Base-by-base conservation (phyloP, 2,888 invertebrate genomes). In the Orchesella flavescens region DNA sequence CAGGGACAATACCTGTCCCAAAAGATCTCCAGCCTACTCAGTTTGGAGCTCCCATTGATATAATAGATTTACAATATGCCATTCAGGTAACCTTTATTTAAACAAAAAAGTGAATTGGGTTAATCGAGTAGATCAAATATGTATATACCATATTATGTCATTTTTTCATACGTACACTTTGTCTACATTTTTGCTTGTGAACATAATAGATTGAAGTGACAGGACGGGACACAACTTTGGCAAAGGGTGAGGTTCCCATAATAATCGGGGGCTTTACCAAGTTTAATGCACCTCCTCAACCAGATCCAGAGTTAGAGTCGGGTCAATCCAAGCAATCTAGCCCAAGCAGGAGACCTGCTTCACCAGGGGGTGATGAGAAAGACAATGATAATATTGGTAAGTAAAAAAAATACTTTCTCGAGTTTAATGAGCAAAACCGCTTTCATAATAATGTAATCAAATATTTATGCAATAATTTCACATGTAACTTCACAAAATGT, bases 1-100 rank as follows among this genome's bases (percentile, higher is more conserved):
- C 85, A 15, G 85, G 85, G 17, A 83, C 83, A 13, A 84, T 85
- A 44, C 76, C 68, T 24, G 82, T 85, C 53, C 85, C 85, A 7
- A 81, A 80, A 61, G 85, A 85, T 66, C 74, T 85, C 15, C 84
- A 85, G 44, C 85, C 85, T 1, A 84, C 85, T 12, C 84, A 84
- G 19, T 85, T 85, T 34, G 85, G 85, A 13, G 81, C 84, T 13
- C 85, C 85, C 46, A 84, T 85, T 81, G 84, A 84, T 21, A 85
- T 85, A 17, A 85, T 85, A 19, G 85, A 85, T 44, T 57, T 85
- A n/a, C 68, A 74, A 15, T 85, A 85, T 78, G 85, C 71, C 53
- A 83, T 85, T 44, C 76, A 80, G 83, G 85, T 85, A 83, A 68
- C 21, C 10, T 71, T 12, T 24, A 68, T 17, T 49, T 68, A n/a